phyloP scores from a whole-genome alignment of 2,888 invertebrate species.

The Parnassius apollo region DNA sequence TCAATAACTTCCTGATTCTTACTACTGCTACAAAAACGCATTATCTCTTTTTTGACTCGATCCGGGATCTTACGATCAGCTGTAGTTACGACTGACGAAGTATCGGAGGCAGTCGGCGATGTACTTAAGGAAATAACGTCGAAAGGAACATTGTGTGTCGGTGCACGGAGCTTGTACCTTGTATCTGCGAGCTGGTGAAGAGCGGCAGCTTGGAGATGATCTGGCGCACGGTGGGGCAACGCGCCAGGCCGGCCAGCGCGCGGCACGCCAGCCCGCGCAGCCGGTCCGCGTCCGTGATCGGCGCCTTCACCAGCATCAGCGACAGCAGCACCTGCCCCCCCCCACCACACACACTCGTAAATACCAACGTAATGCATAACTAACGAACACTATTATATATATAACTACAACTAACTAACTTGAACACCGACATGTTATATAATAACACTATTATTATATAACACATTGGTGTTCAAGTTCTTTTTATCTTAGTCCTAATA shows the following conservation, averaged over 20 bases:
- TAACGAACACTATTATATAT: too few species aligned
- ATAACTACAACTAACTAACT: too few species aligned
- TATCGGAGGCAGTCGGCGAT: background rate
- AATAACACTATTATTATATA: too few species aligned
- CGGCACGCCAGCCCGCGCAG: conserved; percentile 96
- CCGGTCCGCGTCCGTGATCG: conserved; percentile 98
- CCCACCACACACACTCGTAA: too few species aligned
- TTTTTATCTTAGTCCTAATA: too few species aligned
- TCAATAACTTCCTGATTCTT: too few species aligned
- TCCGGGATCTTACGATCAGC: too few species aligned
- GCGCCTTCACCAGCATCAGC: conserved; percentile 94
- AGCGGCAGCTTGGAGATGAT: conserved; percentile 97
- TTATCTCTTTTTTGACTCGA: too few species aligned
- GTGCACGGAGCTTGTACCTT: conserved; percentile 48
- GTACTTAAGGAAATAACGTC: background rate
- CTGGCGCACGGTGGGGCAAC: conserved; percentile 96
- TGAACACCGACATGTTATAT: too few species aligned
- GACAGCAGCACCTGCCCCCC: conserved; percentile 86
- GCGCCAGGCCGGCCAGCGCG: conserved; percentile 94
- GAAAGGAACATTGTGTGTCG: background rate
- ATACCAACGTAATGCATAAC: too few species aligned
- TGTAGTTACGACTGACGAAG: background rate
- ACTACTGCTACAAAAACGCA: too few species aligned
- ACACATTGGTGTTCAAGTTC: too few species aligned
- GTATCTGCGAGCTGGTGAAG: conserved; percentile 95